Base-by-base conservation (phyloP, 2,797 vertebrate genomes). In the Catostomus latipinnis region DNA sequence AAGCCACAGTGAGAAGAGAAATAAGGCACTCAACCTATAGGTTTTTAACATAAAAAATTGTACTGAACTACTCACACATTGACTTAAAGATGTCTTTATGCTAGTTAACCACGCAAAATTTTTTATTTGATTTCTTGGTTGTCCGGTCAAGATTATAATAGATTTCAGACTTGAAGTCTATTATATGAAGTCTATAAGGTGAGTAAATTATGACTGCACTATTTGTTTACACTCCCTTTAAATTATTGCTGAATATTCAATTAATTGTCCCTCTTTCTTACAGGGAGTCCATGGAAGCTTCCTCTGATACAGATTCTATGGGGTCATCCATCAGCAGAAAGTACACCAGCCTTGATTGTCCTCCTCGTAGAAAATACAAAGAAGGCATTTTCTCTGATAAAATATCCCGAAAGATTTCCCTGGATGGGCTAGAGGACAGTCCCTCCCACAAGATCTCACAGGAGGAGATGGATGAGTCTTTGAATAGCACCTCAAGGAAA, bases 281-380 rank as follows among this genome's bases (percentile, higher is more conserved):
- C 85, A 99, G 98, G 94, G 95, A 97, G 87, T 94, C 94, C 52
- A 93, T 94, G 83, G 97, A 98, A 88, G 92, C 91, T 72, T 92
- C 90, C 88, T 94, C 95, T 10, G 96, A 98, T 87, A 89, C 94
- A 88, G 96, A 98, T 79, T 96, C 95, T 83, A 91, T 95, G 84
- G 93, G 94, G 82, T 93, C 95, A 71, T 90, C 95, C 50, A 88
- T 90, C 65, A 92, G 94, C 90, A 96, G 95, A 90, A 95, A 93
- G 52, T 96, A 94, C 91, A 87, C 92, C 81, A 84, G 91, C 66
- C 8, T 91, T 18, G 45, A 90, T 84, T 43, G 71, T 86, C 81
- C 89, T 14, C 71, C 88, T 82, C 86, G 84, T 74, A 92, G 89
- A 63, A 75, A 89, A 16, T 90, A 85, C 68, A 84, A 83, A 0